These are phyloP conservation scores for Synchiropus splendidus DNA, from an alignment of 2,113 vertebrate genomes.

Conservation along the genomic window DNA sequence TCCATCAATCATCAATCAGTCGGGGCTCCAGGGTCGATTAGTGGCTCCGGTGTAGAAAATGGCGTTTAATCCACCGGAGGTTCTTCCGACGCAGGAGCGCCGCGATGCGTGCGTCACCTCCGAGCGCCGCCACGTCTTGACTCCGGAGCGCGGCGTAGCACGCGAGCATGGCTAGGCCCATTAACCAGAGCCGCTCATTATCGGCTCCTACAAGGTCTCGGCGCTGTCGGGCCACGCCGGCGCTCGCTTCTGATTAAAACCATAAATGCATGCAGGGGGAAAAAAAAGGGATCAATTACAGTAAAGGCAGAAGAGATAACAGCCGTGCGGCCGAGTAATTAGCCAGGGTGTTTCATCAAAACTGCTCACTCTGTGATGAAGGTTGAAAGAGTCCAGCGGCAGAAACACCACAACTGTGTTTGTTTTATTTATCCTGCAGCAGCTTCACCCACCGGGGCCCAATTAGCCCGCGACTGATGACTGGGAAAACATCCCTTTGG, in stretches of 20 bases:
- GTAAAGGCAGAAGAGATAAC: conserved; percentile 49
- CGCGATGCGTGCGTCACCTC: too few species aligned
- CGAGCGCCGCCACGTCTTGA: conserved; percentile 33
- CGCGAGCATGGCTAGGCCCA: conserved; percentile 47
- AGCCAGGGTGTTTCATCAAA: conserved; percentile 60
- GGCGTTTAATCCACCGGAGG: conserved; percentile 30
- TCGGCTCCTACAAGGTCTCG: conserved; percentile 59
- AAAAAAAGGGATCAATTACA: conserved; percentile 55
- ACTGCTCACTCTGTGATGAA: conserved; percentile 68
- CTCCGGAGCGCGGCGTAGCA: conserved; percentile 40
- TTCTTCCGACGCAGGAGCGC: background rate
- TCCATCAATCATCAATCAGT: conserved; percentile 25
- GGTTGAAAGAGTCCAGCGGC: conserved; percentile 66
- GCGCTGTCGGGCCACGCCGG: conserved; percentile 50
- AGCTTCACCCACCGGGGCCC: conserved; percentile 66
- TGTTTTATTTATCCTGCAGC: conserved; percentile 67
- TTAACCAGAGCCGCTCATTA: conserved; percentile 70
- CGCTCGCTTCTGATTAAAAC: conserved; percentile 67
- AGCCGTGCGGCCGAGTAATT: conserved; percentile 62
- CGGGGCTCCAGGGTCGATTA: conserved; percentile 33
- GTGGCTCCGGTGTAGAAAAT: conserved; percentile 17
- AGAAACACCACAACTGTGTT: conserved; percentile 64
- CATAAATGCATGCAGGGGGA: conserved; percentile 52
- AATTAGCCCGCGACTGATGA: conserved; percentile 67
- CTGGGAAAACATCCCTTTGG: conserved; percentile 48